Evolutionary conservation across 2,888 invertebrate genomes (phyloP), one percentile per base, ranked within the genome.

Genomic region (Dyspetes luteomarginatus): DNA sequence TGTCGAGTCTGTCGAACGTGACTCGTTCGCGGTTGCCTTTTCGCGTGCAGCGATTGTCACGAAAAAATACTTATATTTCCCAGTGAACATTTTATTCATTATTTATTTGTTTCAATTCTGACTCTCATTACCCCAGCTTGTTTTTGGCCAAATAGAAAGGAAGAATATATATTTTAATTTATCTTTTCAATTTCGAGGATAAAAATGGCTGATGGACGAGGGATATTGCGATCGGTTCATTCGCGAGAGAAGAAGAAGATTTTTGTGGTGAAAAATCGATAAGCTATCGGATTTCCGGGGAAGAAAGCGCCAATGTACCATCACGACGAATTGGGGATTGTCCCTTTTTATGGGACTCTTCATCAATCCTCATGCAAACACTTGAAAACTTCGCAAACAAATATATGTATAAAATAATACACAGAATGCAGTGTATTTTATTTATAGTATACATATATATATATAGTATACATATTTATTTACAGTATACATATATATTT

Each of bases 291-390:
- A 36, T 12, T 36, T 36, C 12, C 9, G 36, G 12, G 36, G 12
- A 36, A 12, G 12, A 36, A 36, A 36, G 36, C 9, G 2, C 36
- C 9, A 36, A 36, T 26, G 68, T 41, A 64, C 3, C 64, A 74
- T 1, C 43, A 65, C 56, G 76, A 68, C 41, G 68, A 50, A 48
- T 65, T 36, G 56, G 7, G 60, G 24, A 52, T 73, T 77, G 68
- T 73, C 73, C 50, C 43, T 73, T 77, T 77, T 76, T 72, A 69
- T 68, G 55, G 22, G 45, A n/a, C 50, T 56, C 68, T 73, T 77
- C 73, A 77, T 81, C 77, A 73, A 81, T 81, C 73, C 76, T 77
- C 73, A 22, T 81, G 50, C 68, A 64, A 64, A 77, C 56, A 62
- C 73, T 73, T 43, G 67, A 76, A 81, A 77, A 77, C 72, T 77